A percentile compares a stretch with the other conserved stretches of the same genome.
Evolutionary conservation across 2,113 vertebrate species (phyloP).

Genomic region (Cavia aperea): DNA sequence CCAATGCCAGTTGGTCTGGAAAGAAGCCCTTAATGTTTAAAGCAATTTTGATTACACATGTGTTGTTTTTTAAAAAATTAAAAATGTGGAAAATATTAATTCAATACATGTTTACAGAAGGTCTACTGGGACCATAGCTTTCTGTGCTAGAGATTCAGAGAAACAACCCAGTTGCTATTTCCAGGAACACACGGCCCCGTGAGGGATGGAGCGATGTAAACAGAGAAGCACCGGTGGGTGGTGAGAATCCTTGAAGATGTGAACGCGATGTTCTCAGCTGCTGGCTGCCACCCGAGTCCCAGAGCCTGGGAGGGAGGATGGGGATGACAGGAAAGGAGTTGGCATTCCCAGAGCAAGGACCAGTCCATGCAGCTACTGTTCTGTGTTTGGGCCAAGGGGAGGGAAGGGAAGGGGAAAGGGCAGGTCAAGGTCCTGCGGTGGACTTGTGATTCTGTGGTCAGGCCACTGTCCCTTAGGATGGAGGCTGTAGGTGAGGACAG

Average conservation of each 20-base stretch:
- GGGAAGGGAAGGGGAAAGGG: background rate
- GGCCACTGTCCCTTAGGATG: background rate
- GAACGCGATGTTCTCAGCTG: constrained; percentile 6
- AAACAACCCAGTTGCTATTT: constrained; percentile 40
- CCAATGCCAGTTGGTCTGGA: background rate
- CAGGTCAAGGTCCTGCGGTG: background rate
- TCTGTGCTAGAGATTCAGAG: constrained; percentile 51
- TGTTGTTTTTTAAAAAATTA: background rate
- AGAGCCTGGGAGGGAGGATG: background rate
- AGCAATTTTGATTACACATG: background rate
- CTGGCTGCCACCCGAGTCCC: background rate
- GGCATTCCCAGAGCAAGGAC: background rate
- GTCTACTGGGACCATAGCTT: background rate
- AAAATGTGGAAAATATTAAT: constrained; percentile 44
- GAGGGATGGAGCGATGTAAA: background rate
- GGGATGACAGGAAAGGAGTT: background rate
- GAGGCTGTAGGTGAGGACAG: accelerated
- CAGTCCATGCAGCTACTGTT: background rate
- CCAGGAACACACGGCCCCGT: background rate
- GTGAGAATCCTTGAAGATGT: background rate
- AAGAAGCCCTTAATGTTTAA: background rate
- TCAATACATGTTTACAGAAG: constrained; percentile 14
- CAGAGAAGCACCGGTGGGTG: background rate
- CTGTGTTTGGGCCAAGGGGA: background rate
- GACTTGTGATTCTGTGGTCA: background rate